Conservation (phyloP, 1,140 invertebrate genomes). For the Drosophila burlai region DNA sequence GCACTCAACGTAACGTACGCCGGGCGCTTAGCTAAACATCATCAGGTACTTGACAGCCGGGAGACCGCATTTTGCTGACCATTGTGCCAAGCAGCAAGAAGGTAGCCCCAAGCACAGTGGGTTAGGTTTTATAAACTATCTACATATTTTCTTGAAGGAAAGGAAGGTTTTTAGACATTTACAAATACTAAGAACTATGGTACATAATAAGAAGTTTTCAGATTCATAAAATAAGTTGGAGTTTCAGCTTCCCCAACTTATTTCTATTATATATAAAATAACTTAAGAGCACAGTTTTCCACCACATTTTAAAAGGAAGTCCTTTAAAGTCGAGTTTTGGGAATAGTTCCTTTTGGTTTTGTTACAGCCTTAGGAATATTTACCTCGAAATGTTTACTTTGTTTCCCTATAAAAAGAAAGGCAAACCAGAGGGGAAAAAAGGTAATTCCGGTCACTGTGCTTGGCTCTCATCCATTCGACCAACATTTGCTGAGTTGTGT, state of each 20-base stretch:
- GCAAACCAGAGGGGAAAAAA: not conserved
- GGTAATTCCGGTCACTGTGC: conserved; percentile 14
- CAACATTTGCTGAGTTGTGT: conserved; percentile 56
- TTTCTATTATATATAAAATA: not conserved
- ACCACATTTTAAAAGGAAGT: not conserved
- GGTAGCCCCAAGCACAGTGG: conserved; percentile 27
- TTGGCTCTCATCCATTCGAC: conserved; percentile 22
- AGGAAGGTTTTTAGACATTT: not conserved
- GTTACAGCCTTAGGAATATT: not conserved
- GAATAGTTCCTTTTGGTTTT: not conserved
- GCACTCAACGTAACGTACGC: conserved; percentile 51
- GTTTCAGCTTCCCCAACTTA: not conserved
- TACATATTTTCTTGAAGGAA: no score
- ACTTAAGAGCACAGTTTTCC: not conserved
- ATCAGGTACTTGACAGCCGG: conserved; percentile 76
- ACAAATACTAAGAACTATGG: not conserved
- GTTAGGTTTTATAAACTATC: not conserved
- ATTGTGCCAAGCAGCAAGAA: conserved; percentile 34
- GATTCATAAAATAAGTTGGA: not conserved
- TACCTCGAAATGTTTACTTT: not conserved
- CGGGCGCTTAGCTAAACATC: conserved; percentile 76
- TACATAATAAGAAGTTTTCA: no score
- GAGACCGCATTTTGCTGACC: conserved; percentile 65
- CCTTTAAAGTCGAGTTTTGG: not conserved
- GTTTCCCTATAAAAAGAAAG: not conserved